Conservation (phyloP, 2,797 vertebrate genomes). For the Apogon talboti region DNA sequence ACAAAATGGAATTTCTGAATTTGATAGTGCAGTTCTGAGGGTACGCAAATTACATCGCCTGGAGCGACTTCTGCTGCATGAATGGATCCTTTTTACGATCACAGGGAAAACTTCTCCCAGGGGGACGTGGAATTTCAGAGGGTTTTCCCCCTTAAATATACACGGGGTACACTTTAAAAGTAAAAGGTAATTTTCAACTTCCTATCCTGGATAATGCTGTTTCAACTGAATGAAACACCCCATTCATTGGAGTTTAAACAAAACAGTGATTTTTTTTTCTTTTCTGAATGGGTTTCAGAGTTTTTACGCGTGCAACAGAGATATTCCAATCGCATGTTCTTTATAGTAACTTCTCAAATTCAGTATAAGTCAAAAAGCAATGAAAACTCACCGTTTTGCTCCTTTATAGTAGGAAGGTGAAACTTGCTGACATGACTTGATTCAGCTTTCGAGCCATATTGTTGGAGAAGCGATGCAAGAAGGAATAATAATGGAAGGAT, state of each 20-base stretch:
- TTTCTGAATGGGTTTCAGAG: not conserved
- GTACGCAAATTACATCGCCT: conserved; percentile 90
- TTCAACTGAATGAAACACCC: conserved; percentile 85
- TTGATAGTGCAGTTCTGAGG: conserved; percentile 85
- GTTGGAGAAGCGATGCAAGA: conserved; percentile 92
- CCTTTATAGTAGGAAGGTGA: conserved; percentile 89
- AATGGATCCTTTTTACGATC: conserved; percentile 91
- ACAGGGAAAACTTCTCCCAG: conserved; percentile 82
- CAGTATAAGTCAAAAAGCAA: not conserved
- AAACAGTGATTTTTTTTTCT: conserved; percentile 17
- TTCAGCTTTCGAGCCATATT: conserved; percentile 88
- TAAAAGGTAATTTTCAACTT: conserved; percentile 91
- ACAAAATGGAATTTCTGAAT: conserved; percentile 73
- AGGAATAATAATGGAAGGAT: conserved; percentile 92
- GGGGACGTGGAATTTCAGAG: conserved; percentile 87
- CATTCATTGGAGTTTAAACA: conserved; percentile 81
- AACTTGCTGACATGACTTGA: conserved; percentile 92
- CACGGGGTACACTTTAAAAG: conserved; percentile 91
- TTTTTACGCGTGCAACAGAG: too few species aligned
- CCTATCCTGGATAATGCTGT: conserved; percentile 88
- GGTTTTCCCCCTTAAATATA: conserved; percentile 87
- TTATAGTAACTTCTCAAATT: not conserved
- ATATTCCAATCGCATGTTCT: conserved; percentile 6
- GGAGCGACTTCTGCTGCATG: conserved; percentile 86
- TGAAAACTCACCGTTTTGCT: conserved; percentile 91